Evolutionary conservation across 1,140 invertebrate species (phyloP).

Genomic region (Aethina tumida): DNA sequence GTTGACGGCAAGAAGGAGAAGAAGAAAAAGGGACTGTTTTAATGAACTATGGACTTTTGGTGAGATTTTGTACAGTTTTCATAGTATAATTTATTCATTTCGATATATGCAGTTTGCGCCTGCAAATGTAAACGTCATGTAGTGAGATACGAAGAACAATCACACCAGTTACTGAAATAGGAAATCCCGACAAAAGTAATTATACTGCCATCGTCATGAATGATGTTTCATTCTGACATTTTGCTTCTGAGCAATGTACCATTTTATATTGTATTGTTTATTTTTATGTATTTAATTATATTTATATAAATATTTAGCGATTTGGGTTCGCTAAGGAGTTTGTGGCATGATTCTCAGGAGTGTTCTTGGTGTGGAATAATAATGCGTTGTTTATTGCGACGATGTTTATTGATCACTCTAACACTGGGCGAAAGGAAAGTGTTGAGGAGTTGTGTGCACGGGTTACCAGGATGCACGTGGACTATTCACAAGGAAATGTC

Average conservation of each 20-base stretch:
- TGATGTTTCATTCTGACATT: slow-evolving; percentile 19
- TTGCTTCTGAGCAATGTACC: slow-evolving; percentile 24
- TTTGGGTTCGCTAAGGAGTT: too few species aligned
- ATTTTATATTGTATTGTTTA: slow-evolving; percentile 22
- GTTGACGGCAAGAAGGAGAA: slow-evolving; percentile 36
- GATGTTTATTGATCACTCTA: too few species aligned
- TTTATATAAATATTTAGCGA: too few species aligned
- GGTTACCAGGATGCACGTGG: too few species aligned
- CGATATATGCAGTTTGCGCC: slow-evolving; percentile 4
- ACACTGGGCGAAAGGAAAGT: too few species aligned
- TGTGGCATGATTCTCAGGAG: too few species aligned
- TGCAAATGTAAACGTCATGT: slow-evolving; percentile 4
- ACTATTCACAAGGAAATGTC: too few species aligned
- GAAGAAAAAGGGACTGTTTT: slow-evolving; percentile 35
- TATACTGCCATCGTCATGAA: slow-evolving; percentile 13
- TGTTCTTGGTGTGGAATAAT: too few species aligned
- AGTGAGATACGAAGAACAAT: slow-evolving; percentile 11
- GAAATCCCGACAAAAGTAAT: slow-evolving; percentile 1
- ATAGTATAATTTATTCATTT: slow-evolving; percentile 13
- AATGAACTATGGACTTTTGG: slow-evolving; percentile 19
- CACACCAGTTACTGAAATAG: too few species aligned
- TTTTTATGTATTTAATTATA: background rate
- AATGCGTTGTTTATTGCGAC: too few species aligned
- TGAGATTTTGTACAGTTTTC: slow-evolving; percentile 11
- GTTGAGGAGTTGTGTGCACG: too few species aligned